A percentile compares a stretch with the other conserved stretches of the same genome.
Conservation (phyloP, 2,113 vertebrate genomes). For the Rhinogobius similis region DNA sequence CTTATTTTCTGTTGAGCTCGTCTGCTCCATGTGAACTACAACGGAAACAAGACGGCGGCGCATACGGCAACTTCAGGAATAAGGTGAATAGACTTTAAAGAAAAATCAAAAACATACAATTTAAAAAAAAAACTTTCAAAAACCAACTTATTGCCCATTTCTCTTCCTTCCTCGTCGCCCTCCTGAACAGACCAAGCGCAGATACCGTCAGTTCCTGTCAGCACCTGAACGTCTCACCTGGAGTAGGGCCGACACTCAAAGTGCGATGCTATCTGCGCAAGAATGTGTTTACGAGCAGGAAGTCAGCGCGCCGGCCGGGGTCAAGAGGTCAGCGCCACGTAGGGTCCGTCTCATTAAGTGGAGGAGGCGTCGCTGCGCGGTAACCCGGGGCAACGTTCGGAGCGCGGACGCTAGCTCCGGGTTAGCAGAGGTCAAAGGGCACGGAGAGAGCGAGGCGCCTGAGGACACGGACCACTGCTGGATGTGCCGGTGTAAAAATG, state of each 20-base stretch:
- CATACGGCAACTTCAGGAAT: too few species aligned
- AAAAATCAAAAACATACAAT: too few species aligned
- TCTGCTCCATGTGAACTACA: too few species aligned
- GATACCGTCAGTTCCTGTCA: constrained; percentile 15
- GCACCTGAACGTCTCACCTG: constrained; percentile 20
- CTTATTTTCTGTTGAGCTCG: too few species aligned
- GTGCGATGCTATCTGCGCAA: constrained; percentile 38
- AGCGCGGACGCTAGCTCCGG: constrained; percentile 16
- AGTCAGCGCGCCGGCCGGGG: constrained; percentile 25
- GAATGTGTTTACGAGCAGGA: constrained; percentile 44
- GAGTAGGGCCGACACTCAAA: constrained; percentile 38
- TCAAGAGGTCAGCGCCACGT: constrained; percentile 46
- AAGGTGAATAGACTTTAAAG: too few species aligned
- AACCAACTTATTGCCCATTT: too few species aligned
- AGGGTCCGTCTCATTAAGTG: constrained; percentile 57
- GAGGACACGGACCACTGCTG: constrained; percentile 24
- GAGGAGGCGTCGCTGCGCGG: neutral
- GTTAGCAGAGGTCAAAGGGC: constrained; percentile 29
- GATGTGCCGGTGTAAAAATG: constrained; percentile 8
- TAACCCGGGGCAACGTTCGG: constrained; percentile 32
- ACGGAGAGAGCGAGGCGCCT: constrained; percentile 19
- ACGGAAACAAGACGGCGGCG: too few species aligned
- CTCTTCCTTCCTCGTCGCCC: too few species aligned
- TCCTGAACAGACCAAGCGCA: neutral
- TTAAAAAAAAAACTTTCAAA: too few species aligned